A percentile compares a stretch with the other conserved stretches of the same genome.
These are phyloP conservation scores for Tenthredo livida DNA, from an alignment of 2,888 invertebrate species.

Conservation along the genomic window DNA sequence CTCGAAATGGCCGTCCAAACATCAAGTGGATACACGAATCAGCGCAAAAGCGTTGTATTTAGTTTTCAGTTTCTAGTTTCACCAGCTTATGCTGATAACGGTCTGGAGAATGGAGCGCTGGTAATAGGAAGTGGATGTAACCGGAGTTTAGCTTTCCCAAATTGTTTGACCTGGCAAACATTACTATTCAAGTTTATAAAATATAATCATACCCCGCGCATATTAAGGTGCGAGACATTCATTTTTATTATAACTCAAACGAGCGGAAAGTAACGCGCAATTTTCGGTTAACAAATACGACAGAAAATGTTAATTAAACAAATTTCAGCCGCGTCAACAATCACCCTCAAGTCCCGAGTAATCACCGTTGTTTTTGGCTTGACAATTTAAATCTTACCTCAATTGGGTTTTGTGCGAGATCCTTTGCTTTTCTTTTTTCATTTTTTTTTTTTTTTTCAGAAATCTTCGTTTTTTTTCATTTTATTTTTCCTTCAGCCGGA, in stretches of 20 bases:
- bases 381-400: conserved; percentile 28
- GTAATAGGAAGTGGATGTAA: conserved; percentile 9
- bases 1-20: conserved; percentile 46
- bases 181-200: not conserved
- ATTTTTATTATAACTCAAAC: not conserved
- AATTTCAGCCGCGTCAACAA: not conserved
- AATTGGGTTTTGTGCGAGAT: not conserved
- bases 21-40: conserved; percentile 45
- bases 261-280: not conserved
- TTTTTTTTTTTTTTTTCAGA: not conserved
- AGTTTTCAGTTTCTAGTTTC: conserved; percentile 51
- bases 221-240: not conserved
- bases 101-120: conserved; percentile 18
- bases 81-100: conserved; percentile 30
- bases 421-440: not conserved
- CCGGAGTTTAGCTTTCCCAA: conserved; percentile 27
- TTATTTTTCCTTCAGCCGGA: not conserved
- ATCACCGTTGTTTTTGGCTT: conserved; percentile 23
- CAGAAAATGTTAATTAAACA: conserved; percentile 3
- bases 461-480: not conserved
- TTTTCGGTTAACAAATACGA: not conserved
- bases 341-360: not conserved
- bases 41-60: conserved; percentile 46
- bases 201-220: not conserved
- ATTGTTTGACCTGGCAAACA: conserved; percentile 34